A percentile compares a stretch with the other conserved stretches of the same genome.
These are phyloP conservation scores for Oscheius myriophilus DNA, from an alignment of 2,888 invertebrate genomes.

Conservation along the genomic window DNA sequence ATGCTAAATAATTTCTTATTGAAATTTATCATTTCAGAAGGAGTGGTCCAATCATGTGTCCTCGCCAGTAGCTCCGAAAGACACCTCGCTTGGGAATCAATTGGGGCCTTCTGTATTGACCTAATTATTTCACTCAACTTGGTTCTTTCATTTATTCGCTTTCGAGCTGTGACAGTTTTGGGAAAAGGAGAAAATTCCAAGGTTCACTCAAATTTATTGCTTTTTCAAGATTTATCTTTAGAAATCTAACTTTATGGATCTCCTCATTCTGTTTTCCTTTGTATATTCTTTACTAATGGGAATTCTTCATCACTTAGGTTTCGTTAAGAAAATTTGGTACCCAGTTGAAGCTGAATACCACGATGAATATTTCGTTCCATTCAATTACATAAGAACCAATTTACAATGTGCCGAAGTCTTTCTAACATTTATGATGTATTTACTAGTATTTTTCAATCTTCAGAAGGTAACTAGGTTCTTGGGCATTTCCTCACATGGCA, in stretches of 20 bases:
- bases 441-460: constrained; percentile 1
- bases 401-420: constrained; percentile 8
- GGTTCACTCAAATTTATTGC: not conserved
- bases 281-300: constrained; percentile 2
- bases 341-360: constrained; percentile 16
- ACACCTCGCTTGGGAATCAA: constrained; percentile 1
- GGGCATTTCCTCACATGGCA: no score
- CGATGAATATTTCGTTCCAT: constrained; percentile 14
- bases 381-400: constrained; percentile 11
- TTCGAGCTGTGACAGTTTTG: not conserved
- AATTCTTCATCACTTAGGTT: constrained; percentile 16
- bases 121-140: not conserved
- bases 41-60: not conserved
- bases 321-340: constrained; percentile 20
- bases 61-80: not conserved
- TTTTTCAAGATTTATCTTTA: no score
- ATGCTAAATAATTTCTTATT: no score
- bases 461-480: not conserved
- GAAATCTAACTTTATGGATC: no score
- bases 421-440: constrained; percentile 1
- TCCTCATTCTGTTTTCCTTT: not conserved
- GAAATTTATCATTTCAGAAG: not conserved
- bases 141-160: not conserved
- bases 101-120: not conserved
- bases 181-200: no score